phyloP scores from a whole-genome alignment of 2,888 invertebrate genomes.

The Mimumesa dahlbomi region DNA sequence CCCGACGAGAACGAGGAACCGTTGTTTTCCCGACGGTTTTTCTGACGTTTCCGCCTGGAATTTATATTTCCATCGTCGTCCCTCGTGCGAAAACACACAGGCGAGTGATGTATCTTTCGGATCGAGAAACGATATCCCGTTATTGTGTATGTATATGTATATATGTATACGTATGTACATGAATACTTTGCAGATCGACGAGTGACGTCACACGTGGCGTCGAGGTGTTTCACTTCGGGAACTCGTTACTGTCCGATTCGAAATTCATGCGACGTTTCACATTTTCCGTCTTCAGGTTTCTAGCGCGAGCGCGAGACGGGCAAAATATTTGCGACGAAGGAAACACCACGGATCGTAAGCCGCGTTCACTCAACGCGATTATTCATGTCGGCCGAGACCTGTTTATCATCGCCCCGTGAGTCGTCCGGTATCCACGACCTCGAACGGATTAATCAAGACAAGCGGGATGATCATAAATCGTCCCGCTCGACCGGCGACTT shows the following conservation, averaged over 20 bases:
- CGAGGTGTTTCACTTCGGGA: constrained; percentile 7
- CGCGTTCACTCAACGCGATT: constrained; percentile 10
- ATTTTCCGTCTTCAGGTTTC: constrained; percentile 3
- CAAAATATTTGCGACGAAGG: constrained; percentile 17
- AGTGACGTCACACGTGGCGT: not conserved
- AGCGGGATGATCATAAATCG: constrained; percentile 49
- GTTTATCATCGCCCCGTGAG: constrained; percentile 52
- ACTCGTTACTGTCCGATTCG: constrained; percentile 19
- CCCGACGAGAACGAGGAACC: too few relatives aligned
- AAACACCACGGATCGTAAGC: constrained; percentile 19
- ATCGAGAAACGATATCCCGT: too few relatives aligned
- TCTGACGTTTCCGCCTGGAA: too few relatives aligned
- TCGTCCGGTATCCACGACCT: constrained; percentile 35
- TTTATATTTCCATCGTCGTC: too few relatives aligned
- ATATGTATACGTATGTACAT: too few relatives aligned
- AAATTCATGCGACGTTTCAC: constrained; percentile 31
- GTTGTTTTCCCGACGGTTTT: too few relatives aligned
- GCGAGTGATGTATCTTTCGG: too few relatives aligned
- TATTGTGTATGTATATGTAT: too few relatives aligned
- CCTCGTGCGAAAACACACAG: too few relatives aligned
- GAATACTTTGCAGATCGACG: too few relatives aligned
- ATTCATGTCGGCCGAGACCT: constrained; percentile 33
- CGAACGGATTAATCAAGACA: constrained; percentile 46
- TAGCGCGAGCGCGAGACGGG: constrained; percentile 17
- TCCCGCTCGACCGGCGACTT: constrained; percentile 36